phyloP scores from a whole-genome alignment of 2,113 vertebrate genomes.

The Petaurus breviceps region DNA sequence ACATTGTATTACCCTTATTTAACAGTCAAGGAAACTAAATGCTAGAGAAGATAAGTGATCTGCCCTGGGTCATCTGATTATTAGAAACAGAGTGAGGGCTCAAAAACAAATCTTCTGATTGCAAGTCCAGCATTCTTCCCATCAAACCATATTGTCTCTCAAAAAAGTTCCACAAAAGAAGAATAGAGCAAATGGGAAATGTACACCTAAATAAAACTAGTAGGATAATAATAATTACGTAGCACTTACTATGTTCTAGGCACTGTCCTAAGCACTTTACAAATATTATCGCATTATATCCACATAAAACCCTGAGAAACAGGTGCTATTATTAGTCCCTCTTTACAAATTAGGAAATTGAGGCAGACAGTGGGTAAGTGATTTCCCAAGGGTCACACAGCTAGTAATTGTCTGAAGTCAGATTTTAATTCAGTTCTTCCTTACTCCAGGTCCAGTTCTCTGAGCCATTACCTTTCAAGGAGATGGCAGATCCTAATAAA shows the following conservation, averaged over 20 bases:
- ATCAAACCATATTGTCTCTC: neutral
- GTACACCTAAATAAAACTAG: neutral
- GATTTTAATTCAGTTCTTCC: neutral
- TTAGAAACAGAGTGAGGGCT: neutral
- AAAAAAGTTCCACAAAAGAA: neutral
- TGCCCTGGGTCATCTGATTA: neutral
- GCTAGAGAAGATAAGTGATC: neutral
- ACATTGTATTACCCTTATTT: neutral
- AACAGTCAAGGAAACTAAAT: neutral
- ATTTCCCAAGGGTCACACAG: neutral
- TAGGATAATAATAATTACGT: neutral
- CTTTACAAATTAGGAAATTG: neutral
- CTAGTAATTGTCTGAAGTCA: neutral
- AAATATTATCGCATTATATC: neutral
- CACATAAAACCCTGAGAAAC: neutral
- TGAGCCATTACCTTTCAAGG: neutral
- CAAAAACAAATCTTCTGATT: neutral
- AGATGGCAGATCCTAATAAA: neutral
- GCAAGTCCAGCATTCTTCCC: neutral
- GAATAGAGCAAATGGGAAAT: neutral
- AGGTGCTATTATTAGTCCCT: neutral
- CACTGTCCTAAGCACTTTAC: neutral
- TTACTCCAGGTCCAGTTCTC: neutral
- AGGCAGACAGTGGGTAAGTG: neutral
- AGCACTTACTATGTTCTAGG: neutral